Evolutionary conservation across 2,113 vertebrate genomes (phyloP).

Genomic region (Ciconia boyciana): DNA sequence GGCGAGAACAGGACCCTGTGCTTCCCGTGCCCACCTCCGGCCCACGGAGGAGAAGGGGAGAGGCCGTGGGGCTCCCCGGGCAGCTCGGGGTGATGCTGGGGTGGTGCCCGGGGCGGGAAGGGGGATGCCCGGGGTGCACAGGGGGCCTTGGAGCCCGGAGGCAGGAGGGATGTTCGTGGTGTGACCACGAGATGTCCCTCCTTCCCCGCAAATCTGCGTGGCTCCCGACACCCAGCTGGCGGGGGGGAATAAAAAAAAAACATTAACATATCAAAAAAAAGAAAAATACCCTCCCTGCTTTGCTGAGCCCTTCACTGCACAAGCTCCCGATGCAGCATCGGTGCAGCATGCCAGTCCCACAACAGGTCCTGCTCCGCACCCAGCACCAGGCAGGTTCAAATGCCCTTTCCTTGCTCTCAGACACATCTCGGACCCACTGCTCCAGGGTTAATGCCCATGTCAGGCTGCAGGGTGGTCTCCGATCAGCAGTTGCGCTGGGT

Average conservation of each 20-base stretch:
- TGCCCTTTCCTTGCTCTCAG: background rate
- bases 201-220: background rate
- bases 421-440: too few relatives aligned
- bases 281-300: too few relatives aligned
- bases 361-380: accelerated
- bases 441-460: accelerated
- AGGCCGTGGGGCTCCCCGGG: background rate
- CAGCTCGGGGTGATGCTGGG: background rate
- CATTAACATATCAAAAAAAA: background rate
- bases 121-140: background rate
- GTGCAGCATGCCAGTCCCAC: background rate
- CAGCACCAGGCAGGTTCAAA: background rate
- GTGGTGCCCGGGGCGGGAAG: background rate
- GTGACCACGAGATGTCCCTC: conserved; percentile 44
- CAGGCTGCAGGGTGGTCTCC: background rate
- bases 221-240: background rate
- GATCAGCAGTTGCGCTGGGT: accelerated
- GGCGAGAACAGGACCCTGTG: accelerated
- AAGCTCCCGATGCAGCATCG: background rate
- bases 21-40: background rate
- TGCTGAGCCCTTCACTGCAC: background rate
- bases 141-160: background rate
- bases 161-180: background rate
- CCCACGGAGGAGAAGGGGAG: background rate
- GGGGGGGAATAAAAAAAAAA: accelerated